Evolutionary conservation across 1,140 invertebrate genomes (phyloP).

Genomic region (Rhagoletis zephyria): DNA sequence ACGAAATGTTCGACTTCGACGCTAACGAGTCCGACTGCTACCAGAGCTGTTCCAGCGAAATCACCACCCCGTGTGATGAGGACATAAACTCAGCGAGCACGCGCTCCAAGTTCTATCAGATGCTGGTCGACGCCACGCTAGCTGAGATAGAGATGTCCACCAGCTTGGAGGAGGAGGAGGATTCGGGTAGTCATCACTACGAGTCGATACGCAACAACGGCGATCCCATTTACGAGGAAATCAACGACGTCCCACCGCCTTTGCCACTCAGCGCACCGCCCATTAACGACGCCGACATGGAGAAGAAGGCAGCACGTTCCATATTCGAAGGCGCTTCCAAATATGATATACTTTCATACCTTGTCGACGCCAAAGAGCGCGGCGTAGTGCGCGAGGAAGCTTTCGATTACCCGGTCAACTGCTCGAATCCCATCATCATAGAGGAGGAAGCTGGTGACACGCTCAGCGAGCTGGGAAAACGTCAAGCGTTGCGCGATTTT

Average conservation of each 20-base stretch:
- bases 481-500: conserved; percentile 73
- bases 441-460: conserved; percentile 76
- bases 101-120: conserved; percentile 80
- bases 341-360: conserved; percentile 89
- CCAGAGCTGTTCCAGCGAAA: conserved; percentile 77
- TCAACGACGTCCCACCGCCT: conserved; percentile 84
- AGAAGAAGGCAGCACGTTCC: conserved; percentile 78
- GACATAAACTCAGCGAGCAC: conserved; percentile 73
- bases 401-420: conserved; percentile 76
- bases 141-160: conserved; percentile 78
- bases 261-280: conserved; percentile 83
- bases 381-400: conserved; percentile 80
- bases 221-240: conserved; percentile 93
- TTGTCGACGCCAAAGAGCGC: conserved; percentile 87
- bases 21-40: conserved; percentile 79
- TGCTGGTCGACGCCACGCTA: conserved; percentile 79
- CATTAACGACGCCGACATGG: conserved; percentile 78
- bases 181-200: conserved; percentile 78
- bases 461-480: conserved; percentile 70
- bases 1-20: conserved; percentile 74
- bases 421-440: conserved; percentile 75
- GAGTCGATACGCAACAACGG: conserved; percentile 81
- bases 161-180: conserved; percentile 75
- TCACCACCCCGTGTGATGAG: conserved; percentile 75
- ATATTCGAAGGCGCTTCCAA: conserved; percentile 90